Evolutionary conservation across 2,113 vertebrate species (phyloP).

Genomic region (Bubalus kerabau): DNA sequence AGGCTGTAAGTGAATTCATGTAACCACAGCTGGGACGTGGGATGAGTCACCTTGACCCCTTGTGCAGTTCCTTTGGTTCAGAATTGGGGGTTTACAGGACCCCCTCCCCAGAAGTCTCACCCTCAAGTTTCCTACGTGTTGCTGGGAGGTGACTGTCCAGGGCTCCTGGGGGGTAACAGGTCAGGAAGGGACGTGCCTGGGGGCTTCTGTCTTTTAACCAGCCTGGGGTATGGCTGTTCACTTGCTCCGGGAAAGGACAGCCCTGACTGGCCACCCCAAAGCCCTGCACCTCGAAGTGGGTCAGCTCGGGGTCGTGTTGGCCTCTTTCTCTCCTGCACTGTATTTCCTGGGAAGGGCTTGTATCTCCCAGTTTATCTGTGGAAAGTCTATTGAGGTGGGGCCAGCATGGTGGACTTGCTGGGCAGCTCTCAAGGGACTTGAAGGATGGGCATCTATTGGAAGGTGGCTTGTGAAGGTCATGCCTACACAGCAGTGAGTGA

Average conservation of each 20-base stretch:
- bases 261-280: background rate
- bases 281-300: too few species aligned
- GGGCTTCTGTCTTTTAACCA: background rate
- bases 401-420: background rate
- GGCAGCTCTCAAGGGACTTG: background rate
- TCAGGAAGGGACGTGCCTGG: background rate
- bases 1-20: background rate
- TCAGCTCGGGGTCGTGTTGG: too few species aligned
- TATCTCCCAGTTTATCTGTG: background rate
- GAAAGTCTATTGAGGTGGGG: background rate
- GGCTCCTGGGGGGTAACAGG: background rate
- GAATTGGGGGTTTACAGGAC: background rate
- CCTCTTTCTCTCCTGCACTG: background rate
- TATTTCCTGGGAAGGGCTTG: background rate
- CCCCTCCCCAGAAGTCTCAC: background rate
- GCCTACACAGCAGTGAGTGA: background rate
- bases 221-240: fast-evolving
- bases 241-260: background rate
- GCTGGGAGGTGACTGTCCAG: background rate
- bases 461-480: background rate
- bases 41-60: background rate
- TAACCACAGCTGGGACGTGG: background rate
- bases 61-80: background rate
- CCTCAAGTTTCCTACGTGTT: background rate
- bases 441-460: background rate